Base-by-base conservation (phyloP, 2,113 vertebrate species). In the Ivindomyrus marchei region DNA sequence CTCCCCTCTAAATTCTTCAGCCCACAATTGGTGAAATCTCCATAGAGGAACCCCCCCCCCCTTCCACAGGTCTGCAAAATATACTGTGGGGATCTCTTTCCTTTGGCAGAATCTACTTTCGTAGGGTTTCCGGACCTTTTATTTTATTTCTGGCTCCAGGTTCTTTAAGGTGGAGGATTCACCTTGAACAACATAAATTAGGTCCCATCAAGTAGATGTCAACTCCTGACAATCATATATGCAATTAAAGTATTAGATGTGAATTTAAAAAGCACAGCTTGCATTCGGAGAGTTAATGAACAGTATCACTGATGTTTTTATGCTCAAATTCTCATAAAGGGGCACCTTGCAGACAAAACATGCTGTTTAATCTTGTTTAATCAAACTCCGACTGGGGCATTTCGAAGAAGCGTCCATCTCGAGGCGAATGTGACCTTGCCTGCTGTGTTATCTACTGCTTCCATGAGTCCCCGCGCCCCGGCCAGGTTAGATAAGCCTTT, bases 401-500 rank as follows among this genome's bases (percentile, higher is more conserved):
- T 89, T 74, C 58, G 88, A 88, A 27, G 36, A 87, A 58, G 89
- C 86, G 91, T 66, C 90, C 53, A 45, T 88, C 49, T 88, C 31
- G 39, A 66, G 58, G 89, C 91, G 92, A 93, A 91, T 90, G 93
- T 91, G 87, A 58, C 89, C 58, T 9, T 45, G 2, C 88, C 24
- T 58, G 21, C 70, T 36, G 80, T 85, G 53, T 89, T 92, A 93
- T 93, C 92, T 42, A 2, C 83, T 2, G 10, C 0, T 2, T 90
- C 89, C 90, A 91, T 90, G 90, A 13, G 8, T 15, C 36, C 91
- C 87, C 87, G 89, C 84, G 85, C 52, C 66, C 62, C 89, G 1
- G 91, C 91, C n/a, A 89, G 89, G 92, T 49, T 1, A 91, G 93
- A 94, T 94, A 92, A 93, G 91, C 90, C 27, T 70, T 89, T 45